Base-by-base conservation (phyloP, 2,113 vertebrate species). In the Caracal caracal region DNA sequence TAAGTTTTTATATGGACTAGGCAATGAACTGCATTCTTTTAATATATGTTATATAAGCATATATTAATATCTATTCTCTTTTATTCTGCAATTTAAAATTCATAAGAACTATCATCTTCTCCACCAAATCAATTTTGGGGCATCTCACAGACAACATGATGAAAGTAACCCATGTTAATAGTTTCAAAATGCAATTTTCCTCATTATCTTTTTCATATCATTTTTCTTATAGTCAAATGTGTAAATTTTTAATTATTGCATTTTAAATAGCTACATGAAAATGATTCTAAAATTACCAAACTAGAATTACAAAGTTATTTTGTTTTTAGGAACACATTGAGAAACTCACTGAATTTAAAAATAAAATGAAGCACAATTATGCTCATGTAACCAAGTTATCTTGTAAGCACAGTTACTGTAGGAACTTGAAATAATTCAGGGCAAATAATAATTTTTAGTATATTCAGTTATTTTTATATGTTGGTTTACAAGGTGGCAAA, bases 201-300 rank as follows among this genome's bases (percentile, higher is more conserved):
- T 61, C 33, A 40, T 75, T 49, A 65, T 65, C 13, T 40, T 90
- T 71, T n/a, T 79, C 65, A 63, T 78, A 43, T 10, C 3, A 51
- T 78, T 78, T 93, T 93, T 63, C 13, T 93, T 93, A 30, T 30
- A 70, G 5, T 61, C 16, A 2, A 90, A 59, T 85, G 73, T 51
- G 10, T 17, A 82, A 35, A 61, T 94, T 94, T 40, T 65, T 83
- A 83, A 81, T 79, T 35, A 66, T 37, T 83, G 24, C 1, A 66
- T 76, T 80, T 89, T 84, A 76, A 76, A 78, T 86, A 90, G 30
- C 59, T 53, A 37, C 30, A 28, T 49, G 33, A 85, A 94, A 95
- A 80, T 70, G 4, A 81, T 80, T 68, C 56, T 81, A 89, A 93
- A 49, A 51, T 81, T 49, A 65, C 19, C 17, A 93, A 76, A 80